Evolutionary conservation across 2,113 vertebrate genomes (phyloP).

Genomic region (Cololabis saira): DNA sequence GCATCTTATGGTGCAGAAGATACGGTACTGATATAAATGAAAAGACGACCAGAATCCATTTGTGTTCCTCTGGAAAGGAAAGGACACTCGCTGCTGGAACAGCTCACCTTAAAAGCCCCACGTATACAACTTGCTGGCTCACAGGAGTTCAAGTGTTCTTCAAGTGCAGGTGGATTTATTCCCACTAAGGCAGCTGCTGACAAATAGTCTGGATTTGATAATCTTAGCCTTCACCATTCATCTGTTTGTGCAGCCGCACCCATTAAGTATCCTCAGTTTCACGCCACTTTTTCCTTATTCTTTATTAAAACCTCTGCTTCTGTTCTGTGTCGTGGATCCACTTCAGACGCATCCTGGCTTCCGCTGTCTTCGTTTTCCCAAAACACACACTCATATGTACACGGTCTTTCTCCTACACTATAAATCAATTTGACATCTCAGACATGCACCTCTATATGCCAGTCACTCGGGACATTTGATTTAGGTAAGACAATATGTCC

Average conservation of each 20-base stretch:
- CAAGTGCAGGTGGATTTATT: constrained; percentile 8
- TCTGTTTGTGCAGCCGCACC: not conserved
- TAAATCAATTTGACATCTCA: constrained; percentile 26
- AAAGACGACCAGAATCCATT: not conserved
- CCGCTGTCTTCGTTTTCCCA: not conserved
- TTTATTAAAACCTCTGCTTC: not conserved
- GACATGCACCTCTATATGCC: constrained; percentile 17
- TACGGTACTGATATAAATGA: not conserved
- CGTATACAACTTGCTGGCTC: not conserved
- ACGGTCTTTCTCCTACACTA: not conserved
- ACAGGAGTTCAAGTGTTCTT: not conserved
- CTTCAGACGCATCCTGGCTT: not conserved
- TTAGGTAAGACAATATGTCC: constrained; percentile 29
- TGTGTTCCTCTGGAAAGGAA: not conserved
- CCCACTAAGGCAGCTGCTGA: not conserved
- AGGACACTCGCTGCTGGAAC: constrained; percentile 8
- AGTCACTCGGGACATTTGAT: constrained; percentile 39
- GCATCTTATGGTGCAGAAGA: no score
- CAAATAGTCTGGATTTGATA: not conserved
- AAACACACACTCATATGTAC: not conserved
- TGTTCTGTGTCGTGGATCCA: not conserved
- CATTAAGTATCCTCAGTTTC: not conserved
- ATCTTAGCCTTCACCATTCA: not conserved
- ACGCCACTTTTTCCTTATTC: not conserved
- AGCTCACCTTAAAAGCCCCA: constrained; percentile 5